Evolutionary conservation across 2,888 invertebrate species (phyloP), one percentile per base, ranked within the genome.

Genomic region (Thumatha senex): DNA sequence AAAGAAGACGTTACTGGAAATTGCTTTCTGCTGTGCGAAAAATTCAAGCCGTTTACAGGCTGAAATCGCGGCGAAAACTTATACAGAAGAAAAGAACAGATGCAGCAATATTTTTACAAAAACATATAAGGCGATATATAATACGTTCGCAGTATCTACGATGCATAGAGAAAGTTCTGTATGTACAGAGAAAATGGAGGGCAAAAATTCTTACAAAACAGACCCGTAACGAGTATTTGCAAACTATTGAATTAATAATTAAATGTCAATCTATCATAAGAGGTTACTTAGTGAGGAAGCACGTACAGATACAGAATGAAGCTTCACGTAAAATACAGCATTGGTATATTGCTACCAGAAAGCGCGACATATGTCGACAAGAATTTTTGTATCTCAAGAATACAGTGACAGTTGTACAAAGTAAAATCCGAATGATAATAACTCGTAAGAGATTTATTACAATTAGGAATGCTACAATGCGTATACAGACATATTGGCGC

Each of bases 101-200:
- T 10, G 84, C 89, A 7, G 85, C 82, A 5, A 60, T 80, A 34
- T 79, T 74, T 49, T 70, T 89, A 41, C 90, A 89, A 56, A 88
- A 86, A 59, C 72, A 88, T 67, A 53, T 79, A 2, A 79, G 83
- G 40, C 63, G 83, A 12, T 84, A 84, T 51, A 56, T 87, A n/a
- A 67, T 63, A 10, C 74, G 75, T 48, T 78, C 76, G 7, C 59
- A 66, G 55, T 89, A 84, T 61, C 54, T 50, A n/a, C 54, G 70
- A 38, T 80, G 81, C 45, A 74, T 73, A 29, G 63, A 70, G 39
- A 74, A 78, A 13, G 76, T 84, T 0, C 61, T 82, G 40, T 73
- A 70, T 39, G 62, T 92, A 44, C 92, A 92, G 60, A 77, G 58
- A 46, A 61, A 81, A 48, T 93, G 92, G 89, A 82, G 80, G 67